Evolutionary conservation across 2,113 vertebrate species (phyloP).

Genomic region (Phylloscopus trochilus): DNA sequence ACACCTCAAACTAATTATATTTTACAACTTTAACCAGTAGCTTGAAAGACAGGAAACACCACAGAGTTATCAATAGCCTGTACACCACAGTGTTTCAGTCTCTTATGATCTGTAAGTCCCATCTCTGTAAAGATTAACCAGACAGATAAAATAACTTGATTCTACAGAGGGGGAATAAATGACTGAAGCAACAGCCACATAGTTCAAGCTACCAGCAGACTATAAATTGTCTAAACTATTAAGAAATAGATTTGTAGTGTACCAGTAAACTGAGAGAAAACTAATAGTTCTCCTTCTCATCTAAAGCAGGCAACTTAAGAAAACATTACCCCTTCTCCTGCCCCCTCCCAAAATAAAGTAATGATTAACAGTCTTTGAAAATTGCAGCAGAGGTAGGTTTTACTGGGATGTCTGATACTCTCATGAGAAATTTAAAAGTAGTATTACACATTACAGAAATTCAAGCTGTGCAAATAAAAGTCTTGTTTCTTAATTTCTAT

Average conservation of each 20-base stretch:
- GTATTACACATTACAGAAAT: not conserved
- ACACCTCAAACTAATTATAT: not conserved
- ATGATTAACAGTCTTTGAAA: not conserved
- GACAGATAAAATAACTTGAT: not conserved
- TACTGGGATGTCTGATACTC: not conserved
- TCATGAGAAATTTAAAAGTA: not conserved
- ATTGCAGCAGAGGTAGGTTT: not conserved
- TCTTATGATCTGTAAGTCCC: not conserved
- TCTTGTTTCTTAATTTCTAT: not conserved
- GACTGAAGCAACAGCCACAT: not conserved
- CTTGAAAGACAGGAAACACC: not conserved
- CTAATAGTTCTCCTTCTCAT: not conserved
- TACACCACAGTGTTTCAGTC: not conserved
- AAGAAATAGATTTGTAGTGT: not conserved
- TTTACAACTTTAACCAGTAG: not conserved
- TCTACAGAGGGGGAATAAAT: not conserved
- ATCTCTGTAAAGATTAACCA: not conserved
- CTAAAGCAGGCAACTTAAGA: not conserved
- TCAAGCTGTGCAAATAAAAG: not conserved
- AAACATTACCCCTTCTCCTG: not conserved
- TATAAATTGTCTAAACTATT: not conserved
- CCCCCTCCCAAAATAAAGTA: not conserved
- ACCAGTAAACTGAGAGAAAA: not conserved
- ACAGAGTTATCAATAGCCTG: not conserved
- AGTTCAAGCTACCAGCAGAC: not conserved